Percentiles rank a stretch among this genome's conserved stretches.
These are phyloP conservation scores for Sarcoramphus papa DNA, from an alignment of 2,797 vertebrate species.

Conservation along the genomic window DNA sequence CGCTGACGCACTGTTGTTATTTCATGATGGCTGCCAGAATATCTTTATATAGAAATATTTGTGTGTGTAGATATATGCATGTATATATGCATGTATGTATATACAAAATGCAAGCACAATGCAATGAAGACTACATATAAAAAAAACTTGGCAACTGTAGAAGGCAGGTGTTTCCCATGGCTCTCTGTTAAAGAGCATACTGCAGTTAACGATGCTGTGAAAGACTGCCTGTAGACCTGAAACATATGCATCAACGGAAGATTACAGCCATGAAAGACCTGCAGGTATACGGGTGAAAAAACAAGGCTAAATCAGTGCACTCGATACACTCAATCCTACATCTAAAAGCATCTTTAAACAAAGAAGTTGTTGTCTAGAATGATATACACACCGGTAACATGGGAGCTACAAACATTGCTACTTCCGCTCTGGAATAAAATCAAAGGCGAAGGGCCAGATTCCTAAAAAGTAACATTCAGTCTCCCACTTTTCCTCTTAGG, in stretches of 20 bases:
- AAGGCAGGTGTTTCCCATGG: conserved; percentile 74
- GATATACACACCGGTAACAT: background rate
- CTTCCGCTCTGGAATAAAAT: conserved; percentile 51
- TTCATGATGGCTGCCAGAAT: conserved; percentile 51
- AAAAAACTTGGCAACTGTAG: conserved; percentile 27
- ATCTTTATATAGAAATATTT: background rate
- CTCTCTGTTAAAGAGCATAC: conserved; percentile 40
- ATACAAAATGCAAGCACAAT: conserved; percentile 58
- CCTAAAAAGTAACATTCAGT: conserved; percentile 9
- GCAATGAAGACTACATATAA: conserved; percentile 26
- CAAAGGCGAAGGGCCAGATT: conserved; percentile 25
- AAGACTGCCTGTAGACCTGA: conserved; percentile 44
- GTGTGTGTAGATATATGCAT: background rate
- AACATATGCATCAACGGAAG: conserved; percentile 15
- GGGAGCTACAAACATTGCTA: conserved; percentile 27
- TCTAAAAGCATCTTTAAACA: conserved; percentile 54
- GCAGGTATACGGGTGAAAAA: conserved; percentile 40
- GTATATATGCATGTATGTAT: background rate
- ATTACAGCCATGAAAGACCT: conserved; percentile 34
- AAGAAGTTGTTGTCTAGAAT: conserved; percentile 35
- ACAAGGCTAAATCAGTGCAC: background rate
- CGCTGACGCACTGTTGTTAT: background rate
- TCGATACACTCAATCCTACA: conserved; percentile 5
- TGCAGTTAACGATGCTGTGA: conserved; percentile 47
- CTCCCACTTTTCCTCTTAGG: conserved; percentile 35